A percentile compares a stretch with the other conserved stretches of the same genome.
These are phyloP conservation scores for Bedellia somnulentella DNA, from an alignment of 2,888 invertebrate species.

Conservation along the genomic window DNA sequence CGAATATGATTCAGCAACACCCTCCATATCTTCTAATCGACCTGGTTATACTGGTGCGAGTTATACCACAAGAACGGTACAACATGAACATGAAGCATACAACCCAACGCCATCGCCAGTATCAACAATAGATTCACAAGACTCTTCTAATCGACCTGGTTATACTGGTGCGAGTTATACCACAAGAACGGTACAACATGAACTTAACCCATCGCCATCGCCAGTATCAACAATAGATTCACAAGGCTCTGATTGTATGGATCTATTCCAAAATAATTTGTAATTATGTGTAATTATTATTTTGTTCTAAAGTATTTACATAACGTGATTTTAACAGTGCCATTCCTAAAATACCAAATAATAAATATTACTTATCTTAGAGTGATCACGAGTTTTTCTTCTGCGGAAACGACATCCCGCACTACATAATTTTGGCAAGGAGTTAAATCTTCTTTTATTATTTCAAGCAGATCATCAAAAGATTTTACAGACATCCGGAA, in stretches of 20 bases:
- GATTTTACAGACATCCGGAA: neutral
- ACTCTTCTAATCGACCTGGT: too few relatives aligned
- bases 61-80: too few relatives aligned
- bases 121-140: neutral
- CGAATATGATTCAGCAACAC: too few relatives aligned
- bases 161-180: too few relatives aligned
- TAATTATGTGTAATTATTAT: too few relatives aligned
- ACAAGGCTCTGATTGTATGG: neutral
- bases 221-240: neutral
- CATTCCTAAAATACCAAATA: too few relatives aligned
- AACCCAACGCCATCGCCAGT: neutral
- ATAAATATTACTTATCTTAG: neutral
- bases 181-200: too few relatives aligned
- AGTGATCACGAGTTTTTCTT: neutral
- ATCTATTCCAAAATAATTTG: neutral
- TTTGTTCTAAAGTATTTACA: too few relatives aligned
- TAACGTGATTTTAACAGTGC: too few relatives aligned
- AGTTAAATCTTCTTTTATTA: neutral
- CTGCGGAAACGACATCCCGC: neutral
- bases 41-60: too few relatives aligned
- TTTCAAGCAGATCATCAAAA: neutral
- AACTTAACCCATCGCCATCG: neutral
- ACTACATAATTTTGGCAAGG: neutral
- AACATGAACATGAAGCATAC: neutral
- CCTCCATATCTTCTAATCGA: too few relatives aligned